phyloP scores from a whole-genome alignment of 1,140 invertebrate species.

The Drosophila rufa region DNA sequence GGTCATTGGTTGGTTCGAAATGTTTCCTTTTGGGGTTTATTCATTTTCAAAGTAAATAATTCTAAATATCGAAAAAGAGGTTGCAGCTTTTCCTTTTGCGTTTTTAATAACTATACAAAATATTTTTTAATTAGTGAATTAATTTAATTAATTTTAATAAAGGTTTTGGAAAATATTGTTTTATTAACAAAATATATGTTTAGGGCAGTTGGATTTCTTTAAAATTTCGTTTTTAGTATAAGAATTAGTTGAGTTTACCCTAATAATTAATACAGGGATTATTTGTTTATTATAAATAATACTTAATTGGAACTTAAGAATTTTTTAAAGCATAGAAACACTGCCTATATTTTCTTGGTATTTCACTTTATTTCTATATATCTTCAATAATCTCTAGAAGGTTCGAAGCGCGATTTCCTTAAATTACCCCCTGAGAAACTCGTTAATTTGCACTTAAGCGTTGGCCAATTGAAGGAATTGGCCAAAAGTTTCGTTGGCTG shows the following conservation, averaged over 20 bases:
- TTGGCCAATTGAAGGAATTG: conserved; percentile 45
- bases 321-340: too few relatives aligned
- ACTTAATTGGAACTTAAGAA: too few relatives aligned
- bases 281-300: too few relatives aligned
- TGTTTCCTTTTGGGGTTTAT: not conserved
- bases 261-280: too few relatives aligned
- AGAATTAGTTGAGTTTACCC: too few relatives aligned
- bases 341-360: too few relatives aligned
- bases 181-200: too few relatives aligned
- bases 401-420: not conserved
- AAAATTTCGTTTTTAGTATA: too few relatives aligned
- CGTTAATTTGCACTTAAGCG: conserved; percentile 17
- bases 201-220: too few relatives aligned
- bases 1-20: not conserved
- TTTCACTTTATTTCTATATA: not conserved
- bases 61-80: not conserved
- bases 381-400: not conserved
- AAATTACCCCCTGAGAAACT: not conserved
- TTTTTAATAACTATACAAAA: not conserved
- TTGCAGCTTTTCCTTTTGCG: not conserved
- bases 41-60: not conserved
- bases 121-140: not conserved
- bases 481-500: conserved; percentile 24
- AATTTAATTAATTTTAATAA: not conserved
- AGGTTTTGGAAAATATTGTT: too few relatives aligned